These are phyloP conservation scores for Salvelinus alpinus DNA, from an alignment of 2,113 vertebrate species.

Conservation along the genomic window DNA sequence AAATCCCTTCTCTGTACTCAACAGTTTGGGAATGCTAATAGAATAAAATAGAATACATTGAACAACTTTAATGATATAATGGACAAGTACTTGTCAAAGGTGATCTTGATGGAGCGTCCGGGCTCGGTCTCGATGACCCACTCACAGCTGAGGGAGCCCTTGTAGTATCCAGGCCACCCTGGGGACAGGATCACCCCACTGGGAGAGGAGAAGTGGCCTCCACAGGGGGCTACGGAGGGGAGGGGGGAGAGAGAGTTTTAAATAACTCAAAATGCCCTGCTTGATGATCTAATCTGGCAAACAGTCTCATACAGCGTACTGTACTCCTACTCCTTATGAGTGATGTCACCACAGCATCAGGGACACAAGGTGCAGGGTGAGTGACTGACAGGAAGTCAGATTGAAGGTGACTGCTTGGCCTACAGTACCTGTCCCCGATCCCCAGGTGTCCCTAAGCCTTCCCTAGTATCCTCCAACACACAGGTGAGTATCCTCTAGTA, in stretches of 20 bases:
- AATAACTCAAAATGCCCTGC: no score
- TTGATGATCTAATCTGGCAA: no score
- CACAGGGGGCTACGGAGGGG: constrained; percentile 85
- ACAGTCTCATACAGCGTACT: no score
- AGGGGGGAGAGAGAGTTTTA: no score
- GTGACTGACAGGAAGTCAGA: no score
- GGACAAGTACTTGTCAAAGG: constrained; percentile 89
- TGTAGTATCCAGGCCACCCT: constrained; percentile 98
- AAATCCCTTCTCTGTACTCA: background rate
- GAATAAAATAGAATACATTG: background rate
- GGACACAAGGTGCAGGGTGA: no score
- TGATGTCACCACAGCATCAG: background rate
- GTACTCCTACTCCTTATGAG: background rate
- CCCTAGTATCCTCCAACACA: no score
- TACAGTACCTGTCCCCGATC: no score
- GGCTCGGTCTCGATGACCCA: constrained; percentile 99
- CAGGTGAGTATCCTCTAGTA: no score
- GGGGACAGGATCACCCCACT: constrained; percentile 96
- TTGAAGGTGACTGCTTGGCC: no score
- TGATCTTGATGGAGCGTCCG: constrained; percentile 98
- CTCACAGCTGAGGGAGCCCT: constrained; percentile 98
- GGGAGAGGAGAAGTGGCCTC: constrained; percentile 95
- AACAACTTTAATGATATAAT: background rate
- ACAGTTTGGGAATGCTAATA: background rate
- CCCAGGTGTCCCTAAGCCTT: no score